Conservation (phyloP, 2,113 vertebrate species). For the Candoia aspera region DNA sequence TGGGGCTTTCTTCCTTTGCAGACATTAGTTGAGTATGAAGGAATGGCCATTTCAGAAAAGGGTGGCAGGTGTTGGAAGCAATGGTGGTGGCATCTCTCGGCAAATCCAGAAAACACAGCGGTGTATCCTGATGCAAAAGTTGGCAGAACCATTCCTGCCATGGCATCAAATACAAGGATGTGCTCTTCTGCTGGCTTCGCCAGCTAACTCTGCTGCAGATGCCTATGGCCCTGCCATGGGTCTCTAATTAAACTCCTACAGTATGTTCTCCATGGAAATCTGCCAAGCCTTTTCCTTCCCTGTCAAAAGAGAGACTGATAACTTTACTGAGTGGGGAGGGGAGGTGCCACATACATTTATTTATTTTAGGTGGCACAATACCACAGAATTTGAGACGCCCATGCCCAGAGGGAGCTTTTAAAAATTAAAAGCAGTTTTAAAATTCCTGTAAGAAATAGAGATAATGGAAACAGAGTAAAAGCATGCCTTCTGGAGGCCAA, state of each 20-base stretch:
- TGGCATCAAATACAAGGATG: not conserved
- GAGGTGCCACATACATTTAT: not conserved
- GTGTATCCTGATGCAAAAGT: not conserved
- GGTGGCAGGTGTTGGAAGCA: not conserved
- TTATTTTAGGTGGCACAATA: not conserved
- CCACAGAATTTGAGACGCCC: not conserved
- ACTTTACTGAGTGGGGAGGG: not conserved
- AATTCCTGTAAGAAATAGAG: not conserved
- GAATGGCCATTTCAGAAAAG: not conserved
- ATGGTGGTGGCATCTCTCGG: not conserved
- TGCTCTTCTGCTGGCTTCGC: too few relatives aligned
- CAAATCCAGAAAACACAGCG: not conserved
- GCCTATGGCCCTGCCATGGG: not conserved
- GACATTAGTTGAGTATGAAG: not conserved
- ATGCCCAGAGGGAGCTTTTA: not conserved
- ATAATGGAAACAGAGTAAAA: not conserved
- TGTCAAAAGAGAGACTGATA: not conserved
- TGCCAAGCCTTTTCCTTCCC: not conserved
- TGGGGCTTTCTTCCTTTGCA: not conserved
- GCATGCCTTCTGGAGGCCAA: not conserved
- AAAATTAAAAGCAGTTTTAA: not conserved
- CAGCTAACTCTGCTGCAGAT: not conserved
- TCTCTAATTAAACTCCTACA: not conserved
- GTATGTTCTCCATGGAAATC: not conserved
- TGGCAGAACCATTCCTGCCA: not conserved